These are phyloP conservation scores for Smutsia gigantea DNA, from an alignment of 2,797 vertebrate species.

Conservation along the genomic window DNA sequence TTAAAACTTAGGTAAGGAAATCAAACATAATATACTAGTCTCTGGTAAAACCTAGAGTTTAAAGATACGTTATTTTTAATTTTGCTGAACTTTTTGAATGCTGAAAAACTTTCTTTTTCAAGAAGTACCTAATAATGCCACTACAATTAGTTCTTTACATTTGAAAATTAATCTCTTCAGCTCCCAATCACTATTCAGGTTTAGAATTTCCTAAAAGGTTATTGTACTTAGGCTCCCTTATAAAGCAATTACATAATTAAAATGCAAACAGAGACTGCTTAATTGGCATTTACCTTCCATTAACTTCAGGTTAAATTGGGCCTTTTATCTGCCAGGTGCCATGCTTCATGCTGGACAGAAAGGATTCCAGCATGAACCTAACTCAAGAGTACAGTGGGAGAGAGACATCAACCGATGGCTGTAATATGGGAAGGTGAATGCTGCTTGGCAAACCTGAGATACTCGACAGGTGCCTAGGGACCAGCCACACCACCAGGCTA, in stretches of 20 bases:
- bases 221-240: not conserved
- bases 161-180: constrained; percentile 24
- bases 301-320: not conserved
- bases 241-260: constrained; percentile 34
- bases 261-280: not conserved
- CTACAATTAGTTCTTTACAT: not conserved
- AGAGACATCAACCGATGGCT: not conserved
- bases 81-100: not conserved
- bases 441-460: not conserved
- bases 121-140: not conserved
- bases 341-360: not conserved
- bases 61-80: constrained; percentile 39
- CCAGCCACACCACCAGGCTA: not conserved
- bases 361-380: not conserved
- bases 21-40: not conserved
- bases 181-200: not conserved
- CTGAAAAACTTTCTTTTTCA: not conserved
- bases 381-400: not conserved
- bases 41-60: not conserved
- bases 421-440: not conserved
- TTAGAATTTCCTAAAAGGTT: constrained; percentile 29
- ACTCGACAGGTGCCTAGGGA: not conserved
- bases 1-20: constrained; percentile 14
- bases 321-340: not conserved
- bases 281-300: not conserved